A percentile compares a stretch with the other conserved stretches of the same genome.
These are phyloP conservation scores for Euschistus heros DNA, from an alignment of 1,140 invertebrate genomes.

Conservation along the genomic window DNA sequence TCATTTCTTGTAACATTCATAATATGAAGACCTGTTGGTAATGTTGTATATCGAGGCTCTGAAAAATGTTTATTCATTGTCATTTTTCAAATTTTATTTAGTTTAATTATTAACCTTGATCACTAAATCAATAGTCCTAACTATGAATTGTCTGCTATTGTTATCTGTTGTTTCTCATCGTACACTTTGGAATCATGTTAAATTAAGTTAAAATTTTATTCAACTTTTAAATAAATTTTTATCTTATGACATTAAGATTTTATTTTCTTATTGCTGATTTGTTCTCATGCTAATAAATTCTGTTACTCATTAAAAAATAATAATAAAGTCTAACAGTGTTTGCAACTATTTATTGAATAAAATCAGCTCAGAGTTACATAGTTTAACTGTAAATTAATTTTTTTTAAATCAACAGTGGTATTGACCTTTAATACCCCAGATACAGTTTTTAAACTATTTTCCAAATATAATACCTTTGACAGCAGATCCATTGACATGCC, in stretches of 20 bases:
- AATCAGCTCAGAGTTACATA: too few relatives aligned
- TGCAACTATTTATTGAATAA: not conserved
- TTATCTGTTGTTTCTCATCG: not conserved
- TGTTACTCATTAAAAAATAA: too few relatives aligned
- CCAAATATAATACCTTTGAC: not conserved
- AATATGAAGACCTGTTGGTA: conserved; percentile 31
- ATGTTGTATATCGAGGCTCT: conserved; percentile 28
- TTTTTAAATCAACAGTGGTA: not conserved
- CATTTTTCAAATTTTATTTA: not conserved
- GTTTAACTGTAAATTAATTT: too few relatives aligned
- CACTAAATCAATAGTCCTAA: too few relatives aligned
- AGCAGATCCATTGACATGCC: not conserved
- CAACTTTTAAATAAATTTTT: too few relatives aligned
- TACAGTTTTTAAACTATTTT: not conserved
- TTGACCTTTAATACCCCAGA: not conserved
- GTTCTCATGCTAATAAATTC: too few relatives aligned
- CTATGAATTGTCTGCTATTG: not conserved
- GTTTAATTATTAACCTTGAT: not conserved
- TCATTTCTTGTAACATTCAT: conserved; percentile 32
- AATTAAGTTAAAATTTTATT: not conserved
- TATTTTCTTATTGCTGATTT: too few relatives aligned
- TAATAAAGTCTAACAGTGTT: not conserved
- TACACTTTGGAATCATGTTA: not conserved
- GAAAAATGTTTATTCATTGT: too few relatives aligned
- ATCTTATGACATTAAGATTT: too few relatives aligned